Evolutionary conservation across 2,888 invertebrate genomes (phyloP).

Genomic region (Drosophila robusta): DNA sequence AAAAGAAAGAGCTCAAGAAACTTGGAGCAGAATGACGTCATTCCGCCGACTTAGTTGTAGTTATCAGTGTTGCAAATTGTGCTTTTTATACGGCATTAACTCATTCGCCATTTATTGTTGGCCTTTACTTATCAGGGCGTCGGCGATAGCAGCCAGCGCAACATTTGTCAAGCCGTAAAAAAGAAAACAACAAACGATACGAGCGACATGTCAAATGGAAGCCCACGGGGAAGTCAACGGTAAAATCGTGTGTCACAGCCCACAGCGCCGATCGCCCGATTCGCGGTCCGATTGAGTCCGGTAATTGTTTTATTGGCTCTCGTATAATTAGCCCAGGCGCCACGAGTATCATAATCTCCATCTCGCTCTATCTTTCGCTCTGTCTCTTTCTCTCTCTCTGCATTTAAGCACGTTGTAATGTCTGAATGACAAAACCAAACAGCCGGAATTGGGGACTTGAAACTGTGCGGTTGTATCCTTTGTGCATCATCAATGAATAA

Average conservation of each 20-base stretch:
- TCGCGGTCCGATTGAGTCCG: not conserved
- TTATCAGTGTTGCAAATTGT: slow-evolving; percentile 40
- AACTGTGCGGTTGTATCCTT: too few species aligned
- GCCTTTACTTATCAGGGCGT: slow-evolving; percentile 40
- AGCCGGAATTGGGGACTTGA: too few species aligned
- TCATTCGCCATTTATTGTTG: slow-evolving; percentile 39
- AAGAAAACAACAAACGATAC: slow-evolving; percentile 5
- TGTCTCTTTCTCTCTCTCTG: too few species aligned
- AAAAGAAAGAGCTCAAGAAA: not conserved
- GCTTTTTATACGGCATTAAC: slow-evolving; percentile 34
- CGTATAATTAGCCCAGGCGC: not conserved
- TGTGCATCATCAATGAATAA: too few species aligned
- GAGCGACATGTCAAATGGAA: not conserved
- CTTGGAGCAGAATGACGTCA: slow-evolving; percentile 32
- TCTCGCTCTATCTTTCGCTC: not conserved
- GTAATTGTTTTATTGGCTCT: slow-evolving; percentile 7
- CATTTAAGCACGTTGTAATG: too few species aligned
- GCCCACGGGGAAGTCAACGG: slow-evolving; percentile 3
- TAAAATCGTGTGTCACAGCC: slow-evolving; percentile 11
- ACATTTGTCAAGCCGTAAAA: slow-evolving; percentile 26
- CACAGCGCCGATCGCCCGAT: not conserved
- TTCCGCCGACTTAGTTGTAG: slow-evolving; percentile 5
- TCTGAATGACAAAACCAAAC: too few species aligned
- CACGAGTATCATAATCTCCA: not conserved
- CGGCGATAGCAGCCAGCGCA: slow-evolving; percentile 33